Percentiles rank a stretch among this genome's conserved stretches.
Evolutionary conservation across 2,797 vertebrate genomes (phyloP).

Genomic region (Gouania willdenowi): DNA sequence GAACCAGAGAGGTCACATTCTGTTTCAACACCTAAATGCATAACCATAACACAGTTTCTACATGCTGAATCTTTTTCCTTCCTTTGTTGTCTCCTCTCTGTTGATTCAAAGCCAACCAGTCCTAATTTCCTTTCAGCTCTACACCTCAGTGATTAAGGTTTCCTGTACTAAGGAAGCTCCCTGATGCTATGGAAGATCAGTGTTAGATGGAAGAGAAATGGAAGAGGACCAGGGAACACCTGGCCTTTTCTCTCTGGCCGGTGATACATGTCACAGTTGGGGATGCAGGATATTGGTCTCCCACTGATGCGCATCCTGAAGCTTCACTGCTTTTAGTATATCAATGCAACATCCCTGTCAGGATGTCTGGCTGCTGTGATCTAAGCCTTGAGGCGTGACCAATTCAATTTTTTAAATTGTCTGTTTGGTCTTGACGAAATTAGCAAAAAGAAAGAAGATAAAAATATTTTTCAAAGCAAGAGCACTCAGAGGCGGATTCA

Average conservation of each 20-base stretch:
- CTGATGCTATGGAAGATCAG: constrained; percentile 50
- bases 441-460: too few species aligned
- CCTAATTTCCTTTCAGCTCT: constrained; percentile 33
- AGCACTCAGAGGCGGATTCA: too few species aligned
- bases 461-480: too few species aligned
- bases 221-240: constrained; percentile 38
- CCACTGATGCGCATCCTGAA: constrained; percentile 56
- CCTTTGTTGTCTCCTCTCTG: constrained; percentile 10
- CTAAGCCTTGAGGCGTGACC: too few species aligned
- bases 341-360: constrained; percentile 24
- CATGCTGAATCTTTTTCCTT: not conserved
- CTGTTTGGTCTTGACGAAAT: too few species aligned
- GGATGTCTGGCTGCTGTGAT: constrained; percentile 13
- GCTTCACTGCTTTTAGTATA: constrained; percentile 30
- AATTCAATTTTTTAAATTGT: too few species aligned
- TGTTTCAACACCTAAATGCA: not conserved
- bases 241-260: constrained; percentile 67
- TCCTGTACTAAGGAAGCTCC: constrained; percentile 52
- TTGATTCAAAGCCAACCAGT: constrained; percentile 32
- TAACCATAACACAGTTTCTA: constrained; percentile 11
- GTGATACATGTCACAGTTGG: constrained; percentile 59
- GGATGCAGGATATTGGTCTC: constrained; percentile 68
- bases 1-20: not conserved
- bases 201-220: constrained; percentile 16
- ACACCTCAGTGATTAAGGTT: constrained; percentile 56